Evolutionary conservation across 2,797 vertebrate species (phyloP), one percentile per base, ranked within the genome.

Genomic region (Valencia hispanica): DNA sequence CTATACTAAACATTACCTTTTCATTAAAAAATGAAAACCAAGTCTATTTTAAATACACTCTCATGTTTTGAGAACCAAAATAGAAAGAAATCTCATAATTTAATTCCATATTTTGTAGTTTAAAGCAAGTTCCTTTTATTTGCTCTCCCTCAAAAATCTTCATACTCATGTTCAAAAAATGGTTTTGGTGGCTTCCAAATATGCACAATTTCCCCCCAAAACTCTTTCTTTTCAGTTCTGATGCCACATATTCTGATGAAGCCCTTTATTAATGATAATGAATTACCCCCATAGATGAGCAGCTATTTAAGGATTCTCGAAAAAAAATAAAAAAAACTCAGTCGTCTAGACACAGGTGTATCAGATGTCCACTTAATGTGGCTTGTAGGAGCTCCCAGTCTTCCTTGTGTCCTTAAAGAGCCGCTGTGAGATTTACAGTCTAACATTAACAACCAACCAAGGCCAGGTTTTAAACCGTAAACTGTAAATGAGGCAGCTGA

Each of bases 311-410:
- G 68, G 51, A 87, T 75, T 77, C 51, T 72, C 43, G 68, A 74
- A 72, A 18, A 47, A 20, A 0, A 66, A 0, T 63, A 73, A 75
- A 76, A 55, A 77, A 68, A 72, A 51, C 48, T 32, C 57, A 36
- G 63, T 88, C 0, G 91, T 93, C 92, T 93, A 92, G 91, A 94
- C 92, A 84, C 78, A 74, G 45, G 11, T 5, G 88, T 91, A 87
- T 93, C 91, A 74, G 69, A 86, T 93, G 86, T 90, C 91, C 83
- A 88, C 86, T 89, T 93, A 91, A 91, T 73, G 9, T 76, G 73
- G 79, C 88, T 91, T 90, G 89, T 86, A 85, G 83, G 90, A 82
- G 81, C 83, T 81, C 74, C 82, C 80, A 77, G 91, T 86, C 87
- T 77, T 87, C 85, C 81, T 70, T 84, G 86, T 22, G 57, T 39